Conservation (phyloP, 1,140 invertebrate genomes). For the Cherax quadricarinatus region DNA sequence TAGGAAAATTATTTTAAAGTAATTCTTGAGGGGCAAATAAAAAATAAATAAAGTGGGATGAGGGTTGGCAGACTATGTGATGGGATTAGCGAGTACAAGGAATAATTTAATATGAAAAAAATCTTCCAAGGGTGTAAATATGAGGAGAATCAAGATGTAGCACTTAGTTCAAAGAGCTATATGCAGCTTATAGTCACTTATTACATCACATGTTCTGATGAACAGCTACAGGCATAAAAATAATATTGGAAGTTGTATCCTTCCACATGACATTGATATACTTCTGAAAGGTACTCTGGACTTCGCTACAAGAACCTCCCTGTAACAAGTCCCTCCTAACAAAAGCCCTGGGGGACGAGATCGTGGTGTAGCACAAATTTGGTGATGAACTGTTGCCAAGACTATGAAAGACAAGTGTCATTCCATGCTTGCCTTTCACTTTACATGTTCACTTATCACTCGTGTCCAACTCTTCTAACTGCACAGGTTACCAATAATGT, state of each 20-base stretch:
- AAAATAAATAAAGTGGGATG: not conserved
- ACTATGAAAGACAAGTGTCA: constrained; percentile 47
- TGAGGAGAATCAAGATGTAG: constrained; percentile 17
- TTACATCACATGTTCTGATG: constrained; percentile 51
- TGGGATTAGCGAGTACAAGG: constrained; percentile 29
- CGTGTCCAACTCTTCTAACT: constrained; percentile 7
- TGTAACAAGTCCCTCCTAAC: constrained; percentile 34
- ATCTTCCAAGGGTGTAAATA: constrained; percentile 7
- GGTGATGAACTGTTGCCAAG: constrained; percentile 27
- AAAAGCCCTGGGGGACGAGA: constrained; percentile 57
- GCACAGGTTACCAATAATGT: constrained; percentile 41
- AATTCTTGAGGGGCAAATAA: too few species aligned
- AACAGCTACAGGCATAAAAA: constrained; percentile 44
- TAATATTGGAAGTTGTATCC: constrained; percentile 22
- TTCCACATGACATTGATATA: constrained; percentile 38
- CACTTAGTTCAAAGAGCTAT: not conserved
- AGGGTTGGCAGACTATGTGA: constrained; percentile 14
- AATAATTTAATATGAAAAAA: constrained; percentile 21
- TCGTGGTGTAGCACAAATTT: constrained; percentile 53
- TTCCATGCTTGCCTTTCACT: constrained; percentile 25
- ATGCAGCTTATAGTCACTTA: constrained; percentile 37
- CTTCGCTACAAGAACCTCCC: constrained; percentile 25
- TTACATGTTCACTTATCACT: not conserved
- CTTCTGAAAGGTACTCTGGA: constrained; percentile 35
- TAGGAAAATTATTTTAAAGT: constrained; percentile 4